Percentiles rank a stretch among this genome's conserved stretches.
phyloP scores from a whole-genome alignment of 2,797 vertebrate genomes.

The Channa striata region DNA sequence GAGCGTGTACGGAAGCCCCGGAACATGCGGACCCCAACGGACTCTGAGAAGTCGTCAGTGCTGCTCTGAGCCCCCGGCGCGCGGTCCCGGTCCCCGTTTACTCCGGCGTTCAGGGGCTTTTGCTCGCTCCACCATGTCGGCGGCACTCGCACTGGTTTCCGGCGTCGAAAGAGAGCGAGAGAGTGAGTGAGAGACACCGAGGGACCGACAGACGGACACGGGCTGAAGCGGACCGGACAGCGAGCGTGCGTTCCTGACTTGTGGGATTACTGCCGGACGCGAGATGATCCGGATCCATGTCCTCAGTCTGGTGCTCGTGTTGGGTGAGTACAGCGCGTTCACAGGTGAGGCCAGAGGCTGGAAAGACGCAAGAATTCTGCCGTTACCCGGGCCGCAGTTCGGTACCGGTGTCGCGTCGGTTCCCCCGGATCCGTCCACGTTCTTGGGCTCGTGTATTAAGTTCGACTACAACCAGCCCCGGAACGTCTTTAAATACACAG shows the following conservation, averaged over 20 bases:
- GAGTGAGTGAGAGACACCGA: conserved; percentile 37
- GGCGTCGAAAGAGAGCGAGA: conserved; percentile 13
- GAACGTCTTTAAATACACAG: background rate
- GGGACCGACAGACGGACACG: conserved; percentile 14
- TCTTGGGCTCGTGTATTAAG: no score
- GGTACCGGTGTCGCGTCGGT: no score
- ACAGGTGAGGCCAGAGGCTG: conserved; percentile 23
- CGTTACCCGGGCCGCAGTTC: no score
- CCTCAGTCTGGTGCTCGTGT: conserved; percentile 62
- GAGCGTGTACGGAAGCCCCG: conserved; percentile 17
- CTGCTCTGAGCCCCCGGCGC: conserved; percentile 29
- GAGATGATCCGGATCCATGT: conserved; percentile 66
- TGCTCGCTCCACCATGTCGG: conserved; percentile 48
- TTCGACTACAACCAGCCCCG: background rate
- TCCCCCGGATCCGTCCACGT: no score
- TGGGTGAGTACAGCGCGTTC: conserved; percentile 65
- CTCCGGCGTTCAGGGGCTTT: conserved; percentile 23
- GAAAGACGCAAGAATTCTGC: no score
- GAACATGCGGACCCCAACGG: conserved; percentile 37
- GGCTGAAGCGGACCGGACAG: conserved; percentile 18
- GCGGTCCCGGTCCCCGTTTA: conserved; percentile 19
- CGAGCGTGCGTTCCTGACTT: conserved; percentile 32
- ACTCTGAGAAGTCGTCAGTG: conserved; percentile 1
- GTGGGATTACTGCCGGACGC: conserved; percentile 55
- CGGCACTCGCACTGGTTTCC: conserved; percentile 24